A percentile compares a stretch with the other conserved stretches of the same genome.
Evolutionary conservation across 53 echinoderm and acorn worm genomes (phyloP).

Genomic region (Apostichopus leukothele): DNA sequence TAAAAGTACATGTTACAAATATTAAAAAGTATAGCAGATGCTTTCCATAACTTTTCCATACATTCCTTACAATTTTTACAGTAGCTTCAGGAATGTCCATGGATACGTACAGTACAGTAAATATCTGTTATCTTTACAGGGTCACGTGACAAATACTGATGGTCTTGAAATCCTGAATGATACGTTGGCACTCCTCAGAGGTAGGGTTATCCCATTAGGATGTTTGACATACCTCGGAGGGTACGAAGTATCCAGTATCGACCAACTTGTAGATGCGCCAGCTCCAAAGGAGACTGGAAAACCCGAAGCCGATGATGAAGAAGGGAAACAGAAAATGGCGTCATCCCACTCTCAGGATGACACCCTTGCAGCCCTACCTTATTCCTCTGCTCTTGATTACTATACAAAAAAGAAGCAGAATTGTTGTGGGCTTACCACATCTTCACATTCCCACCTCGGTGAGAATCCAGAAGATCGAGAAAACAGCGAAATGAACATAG

Average conservation of each 20-base stretch:
- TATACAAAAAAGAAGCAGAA: not conserved
- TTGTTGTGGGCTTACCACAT: not conserved
- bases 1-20: too few relatives aligned
- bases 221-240: constrained; percentile 26
- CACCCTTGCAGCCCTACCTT: not conserved
- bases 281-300: too few relatives aligned
- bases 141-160: not conserved
- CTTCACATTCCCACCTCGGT: not conserved
- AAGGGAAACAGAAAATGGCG: not conserved
- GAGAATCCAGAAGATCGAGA: not conserved
- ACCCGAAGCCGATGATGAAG: not conserved
- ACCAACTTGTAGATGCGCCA: not conserved
- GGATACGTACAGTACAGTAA: too few relatives aligned
- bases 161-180: constrained; percentile 28
- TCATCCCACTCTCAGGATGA: not conserved
- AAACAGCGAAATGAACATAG: not conserved
- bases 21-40: too few relatives aligned
- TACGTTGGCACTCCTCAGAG: constrained; percentile 17
- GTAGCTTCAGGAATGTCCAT: too few relatives aligned
- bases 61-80: too few relatives aligned
- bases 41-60: too few relatives aligned
- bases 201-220: constrained; percentile 18
- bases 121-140: constrained; percentile 4
- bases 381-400: constrained; percentile 19
- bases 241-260: not conserved